Evolutionary conservation across 2,797 vertebrate genomes (phyloP).

Genomic region (Sardinella longiceps): DNA sequence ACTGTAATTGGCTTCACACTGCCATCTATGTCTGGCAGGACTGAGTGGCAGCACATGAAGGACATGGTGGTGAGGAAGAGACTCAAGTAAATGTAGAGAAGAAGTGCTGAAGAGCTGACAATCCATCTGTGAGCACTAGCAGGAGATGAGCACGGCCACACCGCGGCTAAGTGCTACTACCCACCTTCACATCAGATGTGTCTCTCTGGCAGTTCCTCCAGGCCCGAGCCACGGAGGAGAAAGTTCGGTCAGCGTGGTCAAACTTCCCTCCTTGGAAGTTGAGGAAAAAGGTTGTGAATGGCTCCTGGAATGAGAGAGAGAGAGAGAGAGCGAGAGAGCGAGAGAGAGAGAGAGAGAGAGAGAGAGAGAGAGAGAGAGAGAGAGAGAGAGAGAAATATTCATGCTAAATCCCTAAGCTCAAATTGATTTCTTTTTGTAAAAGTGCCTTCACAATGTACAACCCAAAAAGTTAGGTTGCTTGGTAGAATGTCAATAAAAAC

Average conservation of each 20-base stretch:
- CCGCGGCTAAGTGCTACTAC: background rate
- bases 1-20: conserved; percentile 58
- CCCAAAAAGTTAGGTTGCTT: no score
- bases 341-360: no score
- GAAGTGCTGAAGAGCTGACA: background rate
- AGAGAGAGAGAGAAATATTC: no score
- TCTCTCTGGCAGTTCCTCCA: conserved; percentile 98
- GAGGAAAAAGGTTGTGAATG: conserved; percentile 96
- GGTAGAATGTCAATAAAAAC: no score
- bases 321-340: conserved; percentile 16
- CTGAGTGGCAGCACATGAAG: background rate
- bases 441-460: no score
- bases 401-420: no score
- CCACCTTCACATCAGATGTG: conserved; percentile 97
- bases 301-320: conserved; percentile 79
- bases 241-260: conserved; percentile 95
- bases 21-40: conserved; percentile 27
- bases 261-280: conserved; percentile 99
- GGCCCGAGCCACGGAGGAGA: conserved; percentile 92
- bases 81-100: background rate
- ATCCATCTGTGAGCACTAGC: background rate
- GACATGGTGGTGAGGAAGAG: background rate
- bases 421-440: no score
- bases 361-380: no score
- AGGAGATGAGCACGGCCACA: background rate